A percentile compares a stretch with the other conserved stretches of the same genome.
These are phyloP conservation scores for Phalloptychus januarius DNA, from an alignment of 2,797 vertebrate species.

Conservation along the genomic window DNA sequence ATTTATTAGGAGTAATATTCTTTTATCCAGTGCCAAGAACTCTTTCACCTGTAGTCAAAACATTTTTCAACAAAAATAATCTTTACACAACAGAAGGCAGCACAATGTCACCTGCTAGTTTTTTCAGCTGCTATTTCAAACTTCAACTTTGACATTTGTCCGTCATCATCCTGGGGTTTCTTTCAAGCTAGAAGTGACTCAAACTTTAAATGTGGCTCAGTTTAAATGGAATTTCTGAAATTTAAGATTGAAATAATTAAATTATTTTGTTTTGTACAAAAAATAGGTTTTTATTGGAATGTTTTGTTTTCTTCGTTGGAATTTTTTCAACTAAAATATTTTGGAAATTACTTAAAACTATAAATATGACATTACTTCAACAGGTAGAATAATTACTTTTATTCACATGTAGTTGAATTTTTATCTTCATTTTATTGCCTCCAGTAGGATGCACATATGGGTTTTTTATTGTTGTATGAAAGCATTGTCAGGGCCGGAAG, in stretches of 20 bases:
- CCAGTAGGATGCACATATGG: not conserved
- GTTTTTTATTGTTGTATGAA: not conserved
- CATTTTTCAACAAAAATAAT: not conserved
- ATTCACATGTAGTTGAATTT: not conserved
- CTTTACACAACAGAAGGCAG: not conserved
- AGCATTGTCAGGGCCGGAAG: not conserved
- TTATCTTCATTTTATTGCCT: not conserved
- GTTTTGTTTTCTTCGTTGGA: not conserved
- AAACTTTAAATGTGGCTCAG: not conserved
- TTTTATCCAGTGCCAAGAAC: not conserved
- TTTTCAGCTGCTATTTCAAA: conserved; percentile 3
- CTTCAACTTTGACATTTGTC: not conserved
- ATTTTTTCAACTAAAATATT: not conserved
- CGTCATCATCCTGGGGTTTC: not conserved
- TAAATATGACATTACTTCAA: not conserved
- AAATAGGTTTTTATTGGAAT: not conserved
- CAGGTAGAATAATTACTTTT: not conserved
- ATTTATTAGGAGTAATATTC: not conserved
- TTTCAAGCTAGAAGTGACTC: conserved; percentile 1
- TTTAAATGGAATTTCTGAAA: not conserved
- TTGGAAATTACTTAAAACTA: not conserved
- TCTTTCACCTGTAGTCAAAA: not conserved
- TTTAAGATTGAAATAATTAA: not conserved
- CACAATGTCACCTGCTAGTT: not conserved
- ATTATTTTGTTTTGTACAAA: not conserved